Conservation (phyloP, 2,797 vertebrate species). For the Lerista edwardsae region DNA sequence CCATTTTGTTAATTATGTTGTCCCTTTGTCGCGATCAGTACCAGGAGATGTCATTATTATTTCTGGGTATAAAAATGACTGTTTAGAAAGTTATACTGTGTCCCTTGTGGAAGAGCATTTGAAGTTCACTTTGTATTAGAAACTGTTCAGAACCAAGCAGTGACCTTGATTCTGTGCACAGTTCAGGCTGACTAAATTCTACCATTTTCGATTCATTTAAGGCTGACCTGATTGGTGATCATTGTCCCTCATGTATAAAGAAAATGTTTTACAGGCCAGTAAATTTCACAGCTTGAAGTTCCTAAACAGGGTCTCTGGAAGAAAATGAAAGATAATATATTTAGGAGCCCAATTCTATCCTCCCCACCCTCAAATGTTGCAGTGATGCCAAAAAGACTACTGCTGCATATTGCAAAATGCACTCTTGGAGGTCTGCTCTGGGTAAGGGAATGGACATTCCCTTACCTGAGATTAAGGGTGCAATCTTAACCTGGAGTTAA, state of each 20-base stretch:
- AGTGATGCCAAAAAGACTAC: too few species aligned
- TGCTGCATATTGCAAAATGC: too few species aligned
- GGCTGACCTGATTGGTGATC: too few species aligned
- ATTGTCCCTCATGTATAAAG: neutral
- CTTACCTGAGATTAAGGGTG: too few species aligned
- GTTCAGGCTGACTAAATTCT: constrained; percentile 2
- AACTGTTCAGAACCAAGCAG: constrained; percentile 28
- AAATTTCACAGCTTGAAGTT: neutral
- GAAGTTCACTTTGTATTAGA: constrained; percentile 5
- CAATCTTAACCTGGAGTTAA: too few species aligned
- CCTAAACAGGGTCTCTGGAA: too few species aligned
- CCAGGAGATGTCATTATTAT: neutral
- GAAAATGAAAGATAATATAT: neutral
- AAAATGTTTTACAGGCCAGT: rapidly evolving
- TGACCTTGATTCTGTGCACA: neutral
- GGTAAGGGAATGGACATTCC: too few species aligned
- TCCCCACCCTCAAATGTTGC: too few species aligned
- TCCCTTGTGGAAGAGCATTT: neutral
- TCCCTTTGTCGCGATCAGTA: constrained; percentile 15
- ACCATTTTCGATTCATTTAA: neutral
- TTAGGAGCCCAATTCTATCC: neutral
- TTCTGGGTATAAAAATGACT: neutral
- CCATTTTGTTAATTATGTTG: neutral
- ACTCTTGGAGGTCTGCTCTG: too few species aligned
- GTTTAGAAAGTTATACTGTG: neutral